A percentile compares a stretch with the other conserved stretches of the same genome.
These are phyloP conservation scores for Glyphotaelius pellucidus DNA, from an alignment of 2,888 invertebrate genomes.

Conservation along the genomic window DNA sequence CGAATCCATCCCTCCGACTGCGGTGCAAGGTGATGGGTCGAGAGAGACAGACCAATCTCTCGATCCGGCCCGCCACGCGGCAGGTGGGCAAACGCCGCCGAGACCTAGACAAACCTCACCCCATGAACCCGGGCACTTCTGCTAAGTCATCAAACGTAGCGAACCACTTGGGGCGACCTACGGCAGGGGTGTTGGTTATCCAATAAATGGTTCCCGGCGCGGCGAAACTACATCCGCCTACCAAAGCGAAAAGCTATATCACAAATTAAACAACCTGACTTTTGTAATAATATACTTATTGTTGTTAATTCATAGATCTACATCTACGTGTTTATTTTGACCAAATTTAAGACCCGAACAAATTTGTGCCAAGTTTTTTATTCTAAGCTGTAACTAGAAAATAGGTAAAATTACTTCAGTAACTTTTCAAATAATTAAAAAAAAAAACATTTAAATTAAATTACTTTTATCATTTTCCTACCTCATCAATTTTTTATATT, in stretches of 20 bases:
- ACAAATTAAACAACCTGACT: not conserved
- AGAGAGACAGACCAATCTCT: no score
- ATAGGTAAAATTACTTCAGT: slow-evolving; percentile 17
- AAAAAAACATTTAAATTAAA: not conserved
- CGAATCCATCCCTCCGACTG: no score
- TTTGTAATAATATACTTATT: not conserved
- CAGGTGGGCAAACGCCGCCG: no score
- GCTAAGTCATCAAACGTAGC: no score
- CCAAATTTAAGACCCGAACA: slow-evolving; percentile 26
- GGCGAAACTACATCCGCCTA: no score
- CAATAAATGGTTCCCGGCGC: no score
- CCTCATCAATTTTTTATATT: slow-evolving; percentile 12
- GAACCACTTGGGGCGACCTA: no score
- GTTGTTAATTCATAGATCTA: not conserved
- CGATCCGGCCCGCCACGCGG: no score
- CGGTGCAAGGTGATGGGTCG: no score
- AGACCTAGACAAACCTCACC: no score
- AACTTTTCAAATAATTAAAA: slow-evolving; percentile 13
- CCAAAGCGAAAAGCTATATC: not conserved
- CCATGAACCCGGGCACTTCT: no score
- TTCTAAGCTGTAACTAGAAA: slow-evolving; percentile 14
- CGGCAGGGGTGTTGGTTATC: no score
- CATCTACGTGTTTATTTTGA: not conserved
- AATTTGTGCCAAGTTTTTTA: slow-evolving; percentile 40
- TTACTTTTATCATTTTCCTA: slow-evolving; percentile 21